Percentiles rank a stretch among this genome's conserved stretches.
These are phyloP conservation scores for Malacosoma neustria DNA, from an alignment of 2,888 invertebrate species.

Conservation along the genomic window DNA sequence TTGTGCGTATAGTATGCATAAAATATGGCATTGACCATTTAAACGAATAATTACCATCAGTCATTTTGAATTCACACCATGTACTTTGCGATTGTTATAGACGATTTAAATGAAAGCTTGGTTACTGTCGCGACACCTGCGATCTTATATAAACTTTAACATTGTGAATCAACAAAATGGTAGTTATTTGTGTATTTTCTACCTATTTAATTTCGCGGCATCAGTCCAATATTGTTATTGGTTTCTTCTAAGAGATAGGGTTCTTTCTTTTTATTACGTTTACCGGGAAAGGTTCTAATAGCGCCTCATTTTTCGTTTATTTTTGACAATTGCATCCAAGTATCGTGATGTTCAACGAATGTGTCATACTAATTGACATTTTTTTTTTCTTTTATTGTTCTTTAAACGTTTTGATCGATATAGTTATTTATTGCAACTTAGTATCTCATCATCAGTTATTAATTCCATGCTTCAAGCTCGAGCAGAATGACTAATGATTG, in stretches of 20 bases:
- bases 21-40: conserved; percentile 22
- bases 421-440: background rate
- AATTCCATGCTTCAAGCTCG: too few relatives aligned
- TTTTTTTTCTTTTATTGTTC: background rate
- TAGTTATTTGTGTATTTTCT: too few relatives aligned
- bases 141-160: background rate
- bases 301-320: conserved; percentile 16
- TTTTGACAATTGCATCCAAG: conserved; percentile 20
- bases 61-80: conserved; percentile 9
- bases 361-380: background rate
- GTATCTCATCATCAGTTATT: background rate
- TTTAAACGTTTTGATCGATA: too few relatives aligned
- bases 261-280: conserved; percentile 28
- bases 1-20: background rate
- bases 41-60: conserved; percentile 13
- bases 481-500: background rate
- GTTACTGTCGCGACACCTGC: background rate
- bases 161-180: too few relatives aligned
- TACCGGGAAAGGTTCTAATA: conserved; percentile 29
- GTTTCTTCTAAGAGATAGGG: conserved; percentile 11
- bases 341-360: background rate
- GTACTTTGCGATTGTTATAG: conserved; percentile 3
- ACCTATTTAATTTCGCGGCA: too few relatives aligned
- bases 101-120: background rate
- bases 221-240: conserved; percentile 15